A percentile compares a stretch with the other conserved stretches of the same genome.
Conservation (phyloP, 2,888 invertebrate genomes). For the Phorcus lineatus region DNA sequence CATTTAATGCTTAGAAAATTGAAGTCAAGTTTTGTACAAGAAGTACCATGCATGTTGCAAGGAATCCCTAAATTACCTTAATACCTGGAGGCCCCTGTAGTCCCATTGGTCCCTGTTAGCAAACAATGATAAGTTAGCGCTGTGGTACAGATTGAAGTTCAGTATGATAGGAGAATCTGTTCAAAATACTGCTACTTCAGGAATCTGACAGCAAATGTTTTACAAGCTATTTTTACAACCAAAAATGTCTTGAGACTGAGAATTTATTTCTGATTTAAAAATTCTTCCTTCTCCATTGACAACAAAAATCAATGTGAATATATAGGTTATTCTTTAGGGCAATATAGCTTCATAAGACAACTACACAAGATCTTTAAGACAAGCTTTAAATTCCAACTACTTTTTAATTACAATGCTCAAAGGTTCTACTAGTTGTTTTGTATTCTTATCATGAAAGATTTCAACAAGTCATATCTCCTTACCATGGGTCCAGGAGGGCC, state of each 20-base stretch:
- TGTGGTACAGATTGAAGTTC: background rate
- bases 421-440: background rate
- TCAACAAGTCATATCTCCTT: constrained; percentile 76
- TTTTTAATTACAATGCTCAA: background rate
- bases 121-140: background rate
- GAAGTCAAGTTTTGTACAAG: too few species aligned
- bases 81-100: constrained; percentile 77
- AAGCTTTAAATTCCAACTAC: too few species aligned
- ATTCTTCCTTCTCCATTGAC: too few species aligned
- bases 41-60: background rate
- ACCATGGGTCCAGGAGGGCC: constrained; percentile 88
- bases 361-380: too few species aligned
- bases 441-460: background rate
- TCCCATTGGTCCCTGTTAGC: constrained; percentile 67
- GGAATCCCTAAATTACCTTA: constrained; percentile 75
- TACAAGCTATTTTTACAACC: background rate
- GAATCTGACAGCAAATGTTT: background rate
- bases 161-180: background rate
- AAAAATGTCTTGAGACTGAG: too few species aligned
- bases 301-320: too few species aligned
- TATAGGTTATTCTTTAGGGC: background rate
- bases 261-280: too few species aligned
- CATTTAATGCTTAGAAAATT: too few species aligned
- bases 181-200: background rate
- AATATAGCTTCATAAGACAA: background rate